These are phyloP conservation scores for Etia nguti DNA, from an alignment of 2,113 vertebrate genomes.

Conservation along the genomic window DNA sequence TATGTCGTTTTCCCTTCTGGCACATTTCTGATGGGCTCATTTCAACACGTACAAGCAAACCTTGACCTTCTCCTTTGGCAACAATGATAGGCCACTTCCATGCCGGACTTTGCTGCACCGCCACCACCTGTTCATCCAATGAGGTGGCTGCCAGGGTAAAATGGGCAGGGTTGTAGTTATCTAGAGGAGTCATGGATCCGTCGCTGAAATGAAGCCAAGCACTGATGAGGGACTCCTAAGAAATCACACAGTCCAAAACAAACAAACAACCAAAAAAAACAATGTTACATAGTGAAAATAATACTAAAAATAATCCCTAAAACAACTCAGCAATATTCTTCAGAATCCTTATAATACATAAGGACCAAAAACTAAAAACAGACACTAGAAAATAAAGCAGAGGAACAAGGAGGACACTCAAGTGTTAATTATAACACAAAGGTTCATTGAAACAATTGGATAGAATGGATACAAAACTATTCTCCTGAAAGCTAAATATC, in stretches of 20 bases:
- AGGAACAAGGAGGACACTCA: background rate
- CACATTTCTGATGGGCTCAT: constrained; percentile 83
- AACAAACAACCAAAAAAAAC: background rate
- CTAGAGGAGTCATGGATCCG: constrained; percentile 85
- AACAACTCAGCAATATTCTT: constrained; percentile 1
- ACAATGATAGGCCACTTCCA: constrained; percentile 78
- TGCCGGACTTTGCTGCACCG: constrained; percentile 50
- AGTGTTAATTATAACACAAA: constrained; percentile 42
- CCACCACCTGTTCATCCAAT: constrained; percentile 80
- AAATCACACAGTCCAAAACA: constrained; percentile 15
- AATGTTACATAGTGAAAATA: background rate
- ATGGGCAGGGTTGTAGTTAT: constrained; percentile 85
- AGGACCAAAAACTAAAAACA: background rate
- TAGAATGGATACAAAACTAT: constrained; percentile 16
- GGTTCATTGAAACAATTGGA: constrained; percentile 33
- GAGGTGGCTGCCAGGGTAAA: constrained; percentile 82
- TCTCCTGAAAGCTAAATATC: constrained; percentile 27
- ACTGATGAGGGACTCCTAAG: constrained; percentile 89
- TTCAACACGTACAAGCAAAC: constrained; percentile 83
- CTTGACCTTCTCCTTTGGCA: constrained; percentile 88
- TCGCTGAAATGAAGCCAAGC: constrained; percentile 96
- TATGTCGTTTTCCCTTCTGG: constrained; percentile 84
- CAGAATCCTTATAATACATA: background rate
- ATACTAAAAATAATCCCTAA: background rate
- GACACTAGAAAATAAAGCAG: background rate